Percentiles rank a stretch among this genome's conserved stretches.
Evolutionary conservation across 2,888 invertebrate genomes (phyloP).

Genomic region (Carpatolechia fugitivella): DNA sequence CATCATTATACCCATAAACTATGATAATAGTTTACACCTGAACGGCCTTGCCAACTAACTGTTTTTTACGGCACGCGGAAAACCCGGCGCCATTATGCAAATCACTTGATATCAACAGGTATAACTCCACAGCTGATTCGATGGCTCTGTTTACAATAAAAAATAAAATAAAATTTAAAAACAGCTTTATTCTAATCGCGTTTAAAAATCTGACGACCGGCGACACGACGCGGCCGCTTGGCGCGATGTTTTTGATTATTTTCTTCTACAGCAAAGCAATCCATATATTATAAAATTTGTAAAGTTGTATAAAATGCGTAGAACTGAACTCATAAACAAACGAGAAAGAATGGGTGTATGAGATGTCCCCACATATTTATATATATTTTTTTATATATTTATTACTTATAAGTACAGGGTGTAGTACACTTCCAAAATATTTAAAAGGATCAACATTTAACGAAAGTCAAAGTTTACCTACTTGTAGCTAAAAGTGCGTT

Average conservation of each 20-base stretch:
- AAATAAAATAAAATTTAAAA: conserved; percentile 1
- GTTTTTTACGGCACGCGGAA: conserved; percentile 36
- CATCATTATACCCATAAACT: conserved; percentile 20
- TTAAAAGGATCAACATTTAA: too few relatives aligned
- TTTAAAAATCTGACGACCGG: neutral
- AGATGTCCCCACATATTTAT: too few relatives aligned
- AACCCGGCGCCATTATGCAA: conserved; percentile 38
- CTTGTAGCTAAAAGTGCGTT: too few relatives aligned
- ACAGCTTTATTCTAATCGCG: conserved; percentile 6
- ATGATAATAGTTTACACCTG: conserved; percentile 17
- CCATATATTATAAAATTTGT: too few relatives aligned
- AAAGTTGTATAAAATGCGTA: too few relatives aligned
- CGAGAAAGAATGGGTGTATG: too few relatives aligned
- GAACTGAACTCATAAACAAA: too few relatives aligned
- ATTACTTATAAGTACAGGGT: too few relatives aligned
- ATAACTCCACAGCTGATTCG: conserved; percentile 30
- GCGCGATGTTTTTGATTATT: neutral
- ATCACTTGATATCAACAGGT: conserved; percentile 21
- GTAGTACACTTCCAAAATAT: too few relatives aligned
- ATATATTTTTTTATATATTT: too few relatives aligned
- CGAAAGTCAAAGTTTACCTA: too few relatives aligned
- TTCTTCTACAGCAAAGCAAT: neutral
- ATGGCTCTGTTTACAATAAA: conserved; percentile 21
- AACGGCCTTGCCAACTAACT: conserved; percentile 47
- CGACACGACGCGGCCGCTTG: neutral